These are phyloP conservation scores for Ophiodon elongatus DNA, from an alignment of 2,113 vertebrate species.

Conservation along the genomic window DNA sequence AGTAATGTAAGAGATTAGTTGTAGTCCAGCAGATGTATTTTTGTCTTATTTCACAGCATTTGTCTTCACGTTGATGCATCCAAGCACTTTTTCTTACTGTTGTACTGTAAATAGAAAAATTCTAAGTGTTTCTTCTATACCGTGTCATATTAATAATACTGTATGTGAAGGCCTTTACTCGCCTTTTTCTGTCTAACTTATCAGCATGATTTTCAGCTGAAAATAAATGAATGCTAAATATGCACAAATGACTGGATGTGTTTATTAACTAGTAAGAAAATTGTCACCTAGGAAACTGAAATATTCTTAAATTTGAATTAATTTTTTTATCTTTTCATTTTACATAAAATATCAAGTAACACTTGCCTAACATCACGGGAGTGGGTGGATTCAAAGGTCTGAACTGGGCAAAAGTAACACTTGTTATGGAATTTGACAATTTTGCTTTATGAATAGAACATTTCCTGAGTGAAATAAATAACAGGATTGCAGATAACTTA, in stretches of 20 bases:
- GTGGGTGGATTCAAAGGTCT: neutral
- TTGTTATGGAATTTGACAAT: neutral
- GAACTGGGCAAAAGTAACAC: neutral
- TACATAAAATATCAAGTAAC: neutral
- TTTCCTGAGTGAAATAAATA: neutral
- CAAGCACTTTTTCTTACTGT: conserved; percentile 78
- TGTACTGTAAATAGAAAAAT: conserved; percentile 62
- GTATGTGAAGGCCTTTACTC: conserved; percentile 63
- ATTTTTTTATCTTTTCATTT: neutral
- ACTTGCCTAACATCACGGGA: neutral
- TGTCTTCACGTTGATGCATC: conserved; percentile 73
- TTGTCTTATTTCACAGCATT: conserved; percentile 45
- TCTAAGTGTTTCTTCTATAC: conserved; percentile 67
- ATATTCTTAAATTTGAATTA: too few species aligned
- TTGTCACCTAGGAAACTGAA: neutral
- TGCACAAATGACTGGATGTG: conserved; percentile 32
- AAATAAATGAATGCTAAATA: conserved; percentile 69
- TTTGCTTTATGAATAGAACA: neutral
- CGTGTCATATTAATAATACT: conserved; percentile 65
- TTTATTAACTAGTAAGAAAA: neutral
- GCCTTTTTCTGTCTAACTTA: conserved; percentile 62
- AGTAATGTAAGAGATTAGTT: conserved; percentile 15
- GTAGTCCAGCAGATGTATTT: conserved; percentile 34
- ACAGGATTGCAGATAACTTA: neutral
- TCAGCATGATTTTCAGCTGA: conserved; percentile 79